These are phyloP conservation scores for Upupa epops DNA, from an alignment of 2,113 vertebrate species.

Conservation along the genomic window DNA sequence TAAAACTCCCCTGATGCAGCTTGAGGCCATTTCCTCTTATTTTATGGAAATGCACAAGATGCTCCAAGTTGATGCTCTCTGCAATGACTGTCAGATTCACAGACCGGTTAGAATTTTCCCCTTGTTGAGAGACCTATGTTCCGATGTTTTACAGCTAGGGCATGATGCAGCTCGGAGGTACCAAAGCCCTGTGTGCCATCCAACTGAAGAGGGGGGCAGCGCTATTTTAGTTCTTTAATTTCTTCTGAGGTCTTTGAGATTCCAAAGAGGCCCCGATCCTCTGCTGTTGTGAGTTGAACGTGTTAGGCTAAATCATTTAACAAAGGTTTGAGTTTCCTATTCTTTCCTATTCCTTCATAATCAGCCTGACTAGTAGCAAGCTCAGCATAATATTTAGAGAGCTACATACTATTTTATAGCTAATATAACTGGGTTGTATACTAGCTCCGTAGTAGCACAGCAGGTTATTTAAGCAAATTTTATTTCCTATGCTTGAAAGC, in stretches of 20 bases:
- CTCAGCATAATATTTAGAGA: neutral
- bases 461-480: neutral
- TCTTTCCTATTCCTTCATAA: neutral
- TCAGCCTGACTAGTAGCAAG: neutral
- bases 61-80: neutral
- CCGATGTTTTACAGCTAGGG: neutral
- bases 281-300: neutral
- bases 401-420: neutral
- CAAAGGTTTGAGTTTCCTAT: neutral
- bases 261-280: neutral
- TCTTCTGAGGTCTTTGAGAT: neutral
- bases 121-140: neutral
- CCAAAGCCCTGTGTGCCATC: neutral
- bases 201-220: neutral
- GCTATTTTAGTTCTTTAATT: neutral
- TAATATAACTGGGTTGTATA: neutral
- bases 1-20: no score
- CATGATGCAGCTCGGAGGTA: neutral
- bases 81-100: neutral
- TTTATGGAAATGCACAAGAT: neutral
- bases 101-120: neutral
- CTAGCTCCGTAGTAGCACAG: neutral
- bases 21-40: no score
- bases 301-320: neutral
- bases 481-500: neutral